Evolutionary conservation across 2,888 invertebrate genomes (phyloP).

Genomic region (Tridacna gigas): DNA sequence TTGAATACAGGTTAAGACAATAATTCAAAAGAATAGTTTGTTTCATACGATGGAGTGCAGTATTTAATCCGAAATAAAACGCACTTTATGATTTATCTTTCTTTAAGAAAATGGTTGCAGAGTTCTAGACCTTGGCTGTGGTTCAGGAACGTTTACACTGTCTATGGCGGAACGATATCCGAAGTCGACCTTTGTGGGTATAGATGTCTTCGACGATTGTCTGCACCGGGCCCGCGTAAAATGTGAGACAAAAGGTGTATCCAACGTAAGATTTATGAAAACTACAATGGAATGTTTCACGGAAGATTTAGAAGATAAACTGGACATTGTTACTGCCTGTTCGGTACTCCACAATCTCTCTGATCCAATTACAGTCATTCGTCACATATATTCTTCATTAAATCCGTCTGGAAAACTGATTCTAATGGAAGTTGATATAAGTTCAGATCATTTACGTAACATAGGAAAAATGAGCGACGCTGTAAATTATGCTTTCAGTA

Average conservation of each 20-base stretch:
- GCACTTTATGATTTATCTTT: no score
- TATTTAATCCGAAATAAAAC: no score
- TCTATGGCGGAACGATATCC: constrained; percentile 39
- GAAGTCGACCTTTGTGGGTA: constrained; percentile 46
- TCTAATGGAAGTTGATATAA: constrained; percentile 42
- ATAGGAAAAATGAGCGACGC: constrained; percentile 33
- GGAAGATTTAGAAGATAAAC: constrained; percentile 12
- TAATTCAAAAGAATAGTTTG: no score
- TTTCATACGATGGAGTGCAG: no score
- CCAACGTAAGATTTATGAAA: constrained; percentile 37
- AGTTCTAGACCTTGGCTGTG: constrained; percentile 52
- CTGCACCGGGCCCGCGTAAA: constrained; percentile 32
- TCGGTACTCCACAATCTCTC: constrained; percentile 55
- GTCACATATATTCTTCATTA: constrained; percentile 37
- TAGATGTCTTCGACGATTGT: constrained; percentile 16
- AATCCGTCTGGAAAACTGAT: constrained; percentile 43
- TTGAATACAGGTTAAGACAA: no score
- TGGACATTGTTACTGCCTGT: constrained; percentile 46
- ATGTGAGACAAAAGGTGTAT: constrained; percentile 6
- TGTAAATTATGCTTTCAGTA: constrained; percentile 38
- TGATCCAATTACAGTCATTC: constrained; percentile 42
- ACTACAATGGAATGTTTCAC: background rate
- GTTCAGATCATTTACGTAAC: constrained; percentile 40
- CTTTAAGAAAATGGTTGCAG: constrained; percentile 27
- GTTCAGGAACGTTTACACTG: constrained; percentile 27